Evolutionary conservation across 2,888 invertebrate genomes (phyloP), one percentile per base, ranked within the genome.

Genomic region (Celastrina argiolus): DNA sequence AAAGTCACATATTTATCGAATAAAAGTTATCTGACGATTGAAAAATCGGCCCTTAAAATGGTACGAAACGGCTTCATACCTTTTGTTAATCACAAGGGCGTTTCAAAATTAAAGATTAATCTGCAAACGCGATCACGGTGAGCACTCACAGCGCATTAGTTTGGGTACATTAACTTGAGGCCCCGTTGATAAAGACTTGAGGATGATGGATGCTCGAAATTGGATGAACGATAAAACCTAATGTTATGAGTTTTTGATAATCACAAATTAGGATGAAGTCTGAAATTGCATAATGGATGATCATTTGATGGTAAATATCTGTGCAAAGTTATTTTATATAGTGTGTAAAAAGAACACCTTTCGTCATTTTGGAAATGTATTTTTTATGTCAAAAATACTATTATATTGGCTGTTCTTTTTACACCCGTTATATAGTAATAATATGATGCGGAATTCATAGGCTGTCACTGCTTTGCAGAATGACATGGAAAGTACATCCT

Each of bases 111-210:
- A 58, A 58, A 58, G 58, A 28, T 28, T 31, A 31, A 58, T 31
- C 58, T 28, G 28, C n/a, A 8, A n/a, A 58, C 31, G 28, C 28
- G 56, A 45, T 56, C 56, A 31, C 7, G 4, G 56, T 42, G 31
- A 36, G 41, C 61, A 56, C 64, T 64, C 10, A 26, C 61, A 22
- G 39, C 69, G 63, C 69, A 78, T 80, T 78, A 81, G 77, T 70
- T 74, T 75, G 76, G 80, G 70, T 77, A 80, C 81, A 81, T 81
- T 81, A 79, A 78, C 73, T 75, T 71, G 70, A 73, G 76, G 76
- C 76, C 76, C 77, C 75, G 75, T 73, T 70, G 69, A 69, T 56
- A 65, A n/a, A 18, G 65, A 65, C 69, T 67, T 70, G 68, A 73
- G 70, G 65, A 70, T 73, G 75, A 75, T 75, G 72, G 74, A 75